Conservation (phyloP, 2,797 vertebrate genomes). For the Merluccius polli region DNA sequence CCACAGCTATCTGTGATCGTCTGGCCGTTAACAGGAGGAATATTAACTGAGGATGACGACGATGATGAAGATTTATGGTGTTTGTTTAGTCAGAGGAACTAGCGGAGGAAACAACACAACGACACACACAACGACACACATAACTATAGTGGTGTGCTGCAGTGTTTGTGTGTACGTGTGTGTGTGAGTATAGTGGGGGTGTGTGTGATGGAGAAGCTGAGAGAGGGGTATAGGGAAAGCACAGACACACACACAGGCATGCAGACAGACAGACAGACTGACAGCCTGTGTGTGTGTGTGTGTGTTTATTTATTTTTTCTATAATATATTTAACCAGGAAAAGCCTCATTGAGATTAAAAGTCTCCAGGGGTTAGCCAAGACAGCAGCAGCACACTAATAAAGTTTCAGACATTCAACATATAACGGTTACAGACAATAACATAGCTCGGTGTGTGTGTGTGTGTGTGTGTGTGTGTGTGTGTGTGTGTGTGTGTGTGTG, state of each 20-base stretch:
- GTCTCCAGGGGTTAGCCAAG: no score
- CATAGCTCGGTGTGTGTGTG: not conserved
- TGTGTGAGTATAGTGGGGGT: no score
- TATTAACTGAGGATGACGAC: not conserved
- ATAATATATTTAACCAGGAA: no score
- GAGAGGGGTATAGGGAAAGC: not conserved
- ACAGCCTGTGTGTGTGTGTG: not conserved
- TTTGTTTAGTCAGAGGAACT: not conserved
- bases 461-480: conserved; percentile 7
- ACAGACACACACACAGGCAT: no score
- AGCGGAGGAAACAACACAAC: not conserved
- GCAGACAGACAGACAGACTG: no score
- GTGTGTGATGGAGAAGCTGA: conserved; percentile 6
- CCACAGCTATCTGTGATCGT: not conserved
- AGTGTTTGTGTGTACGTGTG: not conserved
- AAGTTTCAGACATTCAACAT: no score
- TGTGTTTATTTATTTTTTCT: no score
- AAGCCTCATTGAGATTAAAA: no score
- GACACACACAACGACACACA: not conserved
- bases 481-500: conserved; percentile 1
- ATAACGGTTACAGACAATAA: no score
- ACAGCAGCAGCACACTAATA: no score
- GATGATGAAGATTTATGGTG: not conserved
- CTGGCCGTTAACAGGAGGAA: not conserved
- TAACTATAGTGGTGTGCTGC: not conserved